Base-by-base conservation (phyloP, 2,113 vertebrate species). In the Aphyosemion australe region DNA sequence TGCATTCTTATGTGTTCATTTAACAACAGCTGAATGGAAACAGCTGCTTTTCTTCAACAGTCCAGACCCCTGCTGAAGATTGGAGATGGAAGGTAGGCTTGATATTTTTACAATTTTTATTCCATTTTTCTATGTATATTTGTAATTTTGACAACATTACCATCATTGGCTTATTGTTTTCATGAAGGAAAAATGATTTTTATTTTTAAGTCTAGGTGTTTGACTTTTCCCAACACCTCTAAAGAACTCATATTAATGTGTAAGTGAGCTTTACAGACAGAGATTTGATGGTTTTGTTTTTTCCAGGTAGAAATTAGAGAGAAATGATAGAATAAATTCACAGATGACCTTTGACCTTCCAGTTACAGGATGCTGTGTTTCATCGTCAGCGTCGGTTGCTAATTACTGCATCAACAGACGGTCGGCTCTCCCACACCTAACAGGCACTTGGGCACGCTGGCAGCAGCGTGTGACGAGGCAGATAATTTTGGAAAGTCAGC, bases 321-420 rank as follows among this genome's bases (percentile, higher is more conserved):
- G 50, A 43, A 57, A 57, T 53, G 45, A 53, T 43, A 32, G 42
- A 34, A 39, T 43, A 45, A 64, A 45, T 12, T 58, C 12, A 39
- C 18, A 8, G 21, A 1, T 67, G 45, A 74, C 49, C 60, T 31
- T 48, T 60, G 53, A 55, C 54, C 69, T 49, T 18, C 12, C 21
- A 34, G 53, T 58, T 49, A 19, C 76, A 59, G 58, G 48, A 68
- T 39, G 32, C 20, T 12, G 16, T 14, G 42, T 65, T 55, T 64
- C 54, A 19, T 59, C 69, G 45, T 68, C 75, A 67, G 72, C 75
- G 46, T 66, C 75, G 65, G 46, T 57, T 64, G 64, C 69, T 78
- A 73, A 69, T 78, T 73, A 78, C 76, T 56, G 64, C 55, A 47
- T 48, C 45, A 65, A 69, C 69, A 78, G 76, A 78, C 76, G 76